Conservation (phyloP, 2,888 invertebrate genomes). For the Chrysomela aeneicollis region DNA sequence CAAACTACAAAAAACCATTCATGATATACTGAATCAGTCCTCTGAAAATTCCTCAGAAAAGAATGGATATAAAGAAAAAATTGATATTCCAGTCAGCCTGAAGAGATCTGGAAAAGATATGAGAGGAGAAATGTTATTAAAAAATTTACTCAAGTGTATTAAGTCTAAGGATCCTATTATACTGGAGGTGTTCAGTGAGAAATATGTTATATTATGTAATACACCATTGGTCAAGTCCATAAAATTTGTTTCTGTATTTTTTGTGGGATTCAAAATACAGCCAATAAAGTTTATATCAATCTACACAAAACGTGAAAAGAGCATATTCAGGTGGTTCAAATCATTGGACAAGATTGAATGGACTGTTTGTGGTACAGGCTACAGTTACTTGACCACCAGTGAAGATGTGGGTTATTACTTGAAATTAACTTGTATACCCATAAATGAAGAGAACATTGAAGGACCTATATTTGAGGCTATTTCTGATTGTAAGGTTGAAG, state of each 20-base stretch:
- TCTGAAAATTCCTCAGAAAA: background rate
- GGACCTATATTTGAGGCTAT: constrained; percentile 72
- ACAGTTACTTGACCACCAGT: constrained; percentile 66
- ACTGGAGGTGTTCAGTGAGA: constrained; percentile 59
- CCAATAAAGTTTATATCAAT: constrained; percentile 73
- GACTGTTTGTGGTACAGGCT: constrained; percentile 67
- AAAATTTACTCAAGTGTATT: constrained; percentile 18
- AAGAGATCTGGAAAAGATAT: constrained; percentile 23
- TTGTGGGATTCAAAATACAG: constrained; percentile 78
- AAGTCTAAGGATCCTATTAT: background rate
- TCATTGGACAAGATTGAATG: constrained; percentile 64
- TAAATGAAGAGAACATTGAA: constrained; percentile 58
- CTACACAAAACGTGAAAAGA: constrained; percentile 66
- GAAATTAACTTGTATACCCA: constrained; percentile 68
- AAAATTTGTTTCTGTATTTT: constrained; percentile 71
- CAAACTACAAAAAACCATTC: constrained; percentile 33
- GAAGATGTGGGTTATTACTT: constrained; percentile 73
- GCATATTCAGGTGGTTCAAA: constrained; percentile 75
- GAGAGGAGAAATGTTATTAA: constrained; percentile 19
- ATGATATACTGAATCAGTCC: constrained; percentile 6
- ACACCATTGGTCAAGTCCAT: constrained; percentile 74
- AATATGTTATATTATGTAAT: constrained; percentile 73
- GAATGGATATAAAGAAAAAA: background rate
- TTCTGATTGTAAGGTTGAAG: constrained; percentile 67
- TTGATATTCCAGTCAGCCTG: constrained; percentile 23